phyloP scores from a whole-genome alignment of 2,113 vertebrate species.

The Gallinago jamesoni region DNA sequence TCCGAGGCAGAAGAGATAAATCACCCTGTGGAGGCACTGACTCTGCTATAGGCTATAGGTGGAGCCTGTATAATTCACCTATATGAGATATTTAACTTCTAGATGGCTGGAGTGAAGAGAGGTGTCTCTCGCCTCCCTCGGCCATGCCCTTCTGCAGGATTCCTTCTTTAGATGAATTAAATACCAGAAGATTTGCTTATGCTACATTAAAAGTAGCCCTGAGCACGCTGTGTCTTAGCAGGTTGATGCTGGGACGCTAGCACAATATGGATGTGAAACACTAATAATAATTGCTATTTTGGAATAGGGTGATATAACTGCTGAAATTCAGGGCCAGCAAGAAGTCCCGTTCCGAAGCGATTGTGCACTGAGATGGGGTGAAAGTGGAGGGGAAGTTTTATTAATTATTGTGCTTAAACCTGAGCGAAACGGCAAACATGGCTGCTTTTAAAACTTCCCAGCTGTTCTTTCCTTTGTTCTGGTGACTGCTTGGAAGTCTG shows the following conservation, averaged over 20 bases:
- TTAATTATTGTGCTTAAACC: conserved; percentile 32
- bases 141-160: background rate
- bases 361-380: background rate
- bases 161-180: background rate
- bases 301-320: background rate
- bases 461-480: conserved; percentile 59
- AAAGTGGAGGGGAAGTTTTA: conserved; percentile 14
- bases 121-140: background rate
- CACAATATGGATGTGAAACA: background rate
- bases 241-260: accelerated
- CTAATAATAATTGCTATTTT: background rate
- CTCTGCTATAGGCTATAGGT: background rate
- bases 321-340: background rate
- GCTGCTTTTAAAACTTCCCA: conserved; percentile 49
- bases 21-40: accelerated
- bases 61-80: background rate
- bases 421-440: background rate
- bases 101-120: background rate
- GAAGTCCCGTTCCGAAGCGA: background rate
- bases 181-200: background rate
- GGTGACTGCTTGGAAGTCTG: conserved; percentile 45
- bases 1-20: background rate
- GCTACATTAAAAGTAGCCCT: background rate
- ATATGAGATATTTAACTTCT: background rate
- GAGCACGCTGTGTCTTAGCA: background rate